Evolutionary conservation across 1,140 invertebrate genomes (phyloP), one percentile per base, ranked within the genome.

Genomic region (Chionoecetes opilio): DNA sequence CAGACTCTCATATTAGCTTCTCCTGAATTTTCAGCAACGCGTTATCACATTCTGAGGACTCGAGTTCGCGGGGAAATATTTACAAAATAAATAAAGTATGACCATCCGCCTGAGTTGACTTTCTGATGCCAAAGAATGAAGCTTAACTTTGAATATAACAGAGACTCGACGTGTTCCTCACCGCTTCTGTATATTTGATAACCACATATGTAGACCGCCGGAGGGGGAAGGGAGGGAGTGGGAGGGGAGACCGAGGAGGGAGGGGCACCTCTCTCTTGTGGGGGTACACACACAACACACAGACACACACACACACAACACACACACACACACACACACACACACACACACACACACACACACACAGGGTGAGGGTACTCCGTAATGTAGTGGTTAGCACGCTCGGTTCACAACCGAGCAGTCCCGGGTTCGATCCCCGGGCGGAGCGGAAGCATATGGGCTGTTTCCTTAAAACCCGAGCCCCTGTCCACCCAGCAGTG

Each of bases 41-140:
- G 63, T 75, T 75, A 75, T 75, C 63, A 75, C 63, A 75, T 75
- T 75, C 63, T 75, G 63, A 75, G 63, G 63, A 75, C 6, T 26
- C 63, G 63, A 75, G 63, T 75, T 75, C 21, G 63, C 63, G 63
- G 63, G 63, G 63, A 75, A 75, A 75, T 75, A 75, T 75, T 75
- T 75, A 75, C 63, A 75, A 75, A 75, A 75, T 75, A 75, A 75
- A 75, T 75, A 75, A 26, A 75, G 63, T 26, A 75, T 75, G 63
- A 75, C 26, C 63, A 75, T 75, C 21, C 63, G 63, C 63, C 63
- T n/a, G 63, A 75, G 63, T 75, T 75, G 63, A 75, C 63, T 75
- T 75, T 75, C 21, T 75, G 63, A 75, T 75, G 63, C n/a, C 63
- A 75, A 75, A 75, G 63, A 75, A 75, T 75, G 63, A 75, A 75